phyloP scores from a whole-genome alignment of 2,113 vertebrate species.

The Alligator mississippiensis region DNA sequence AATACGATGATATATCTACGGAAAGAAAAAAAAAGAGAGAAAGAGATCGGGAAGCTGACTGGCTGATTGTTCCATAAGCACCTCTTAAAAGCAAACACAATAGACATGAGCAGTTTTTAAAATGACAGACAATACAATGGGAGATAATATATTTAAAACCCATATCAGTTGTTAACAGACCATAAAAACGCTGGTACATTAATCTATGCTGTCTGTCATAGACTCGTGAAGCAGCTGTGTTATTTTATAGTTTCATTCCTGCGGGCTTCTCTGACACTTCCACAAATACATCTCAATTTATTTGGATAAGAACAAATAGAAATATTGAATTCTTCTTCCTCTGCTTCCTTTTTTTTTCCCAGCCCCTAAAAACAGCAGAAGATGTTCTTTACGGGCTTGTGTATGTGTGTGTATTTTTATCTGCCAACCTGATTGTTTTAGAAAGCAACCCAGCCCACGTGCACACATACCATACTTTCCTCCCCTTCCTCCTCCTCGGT shows the following conservation, averaged over 20 bases:
- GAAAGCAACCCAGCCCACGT: fast-evolving
- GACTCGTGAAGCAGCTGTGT: conserved; percentile 73
- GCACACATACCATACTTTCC: fast-evolving
- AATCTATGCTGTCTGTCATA: conserved; percentile 81
- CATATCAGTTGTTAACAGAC: conserved; percentile 84
- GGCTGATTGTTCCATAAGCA: conserved; percentile 70
- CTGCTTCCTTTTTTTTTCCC: background rate
- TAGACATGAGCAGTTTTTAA: conserved; percentile 77
- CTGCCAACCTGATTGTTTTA: background rate
- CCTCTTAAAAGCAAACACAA: conserved; percentile 78
- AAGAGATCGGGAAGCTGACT: conserved; percentile 37
- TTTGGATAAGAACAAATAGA: conserved; percentile 76
- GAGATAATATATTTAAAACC: conserved; percentile 85
- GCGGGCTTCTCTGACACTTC: conserved; percentile 71
- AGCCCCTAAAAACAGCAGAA: background rate
- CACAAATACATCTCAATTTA: conserved; percentile 82
- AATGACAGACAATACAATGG: conserved; percentile 81
- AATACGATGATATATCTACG: conserved; percentile 42
- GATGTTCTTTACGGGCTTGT: fast-evolving
- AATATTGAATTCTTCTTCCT: conserved; percentile 60
- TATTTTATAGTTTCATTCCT: conserved; percentile 77
- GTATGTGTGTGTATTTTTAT: background rate
- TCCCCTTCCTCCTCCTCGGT: fast-evolving
- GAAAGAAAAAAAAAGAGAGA: conserved; percentile 12
- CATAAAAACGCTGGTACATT: conserved; percentile 81